phyloP scores from a whole-genome alignment of 2,113 vertebrate species.

The Formicarius rufipectus region DNA sequence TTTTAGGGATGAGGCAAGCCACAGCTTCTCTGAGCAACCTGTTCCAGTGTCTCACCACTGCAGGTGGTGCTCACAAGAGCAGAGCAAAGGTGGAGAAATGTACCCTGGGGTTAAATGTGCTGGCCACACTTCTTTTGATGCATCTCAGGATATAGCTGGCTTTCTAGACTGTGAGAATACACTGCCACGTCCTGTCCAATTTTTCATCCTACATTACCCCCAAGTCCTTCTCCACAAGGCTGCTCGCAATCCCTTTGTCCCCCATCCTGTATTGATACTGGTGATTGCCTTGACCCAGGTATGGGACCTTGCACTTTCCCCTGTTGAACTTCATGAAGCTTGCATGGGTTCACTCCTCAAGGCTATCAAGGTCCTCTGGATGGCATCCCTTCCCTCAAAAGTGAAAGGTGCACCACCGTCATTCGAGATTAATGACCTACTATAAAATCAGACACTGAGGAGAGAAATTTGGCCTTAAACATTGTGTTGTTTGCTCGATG shows the following conservation, averaged over 20 bases:
- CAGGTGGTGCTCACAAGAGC: neutral
- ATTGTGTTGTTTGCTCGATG: neutral
- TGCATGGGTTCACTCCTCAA: neutral
- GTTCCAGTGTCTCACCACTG: neutral
- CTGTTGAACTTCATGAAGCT: neutral
- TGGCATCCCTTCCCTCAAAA: neutral
- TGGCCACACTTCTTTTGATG: neutral
- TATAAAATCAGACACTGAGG: neutral
- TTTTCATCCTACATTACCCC: neutral
- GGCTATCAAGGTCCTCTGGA: neutral
- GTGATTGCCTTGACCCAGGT: neutral
- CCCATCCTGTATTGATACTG: neutral
- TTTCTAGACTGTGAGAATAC: fast-evolving
- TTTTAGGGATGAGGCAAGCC: neutral
- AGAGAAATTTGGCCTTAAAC: neutral
- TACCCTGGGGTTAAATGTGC: neutral
- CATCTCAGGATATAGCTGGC: neutral
- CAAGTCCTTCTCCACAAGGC: neutral
- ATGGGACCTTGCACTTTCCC: neutral
- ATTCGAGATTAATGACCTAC: neutral
- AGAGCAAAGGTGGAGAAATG: neutral
- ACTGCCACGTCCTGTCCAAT: neutral
- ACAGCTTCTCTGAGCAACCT: neutral
- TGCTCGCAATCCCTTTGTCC: neutral
- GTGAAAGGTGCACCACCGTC: neutral